Conservation (phyloP, 2,113 vertebrate genomes). For the Nothoprocta perdicaria region DNA sequence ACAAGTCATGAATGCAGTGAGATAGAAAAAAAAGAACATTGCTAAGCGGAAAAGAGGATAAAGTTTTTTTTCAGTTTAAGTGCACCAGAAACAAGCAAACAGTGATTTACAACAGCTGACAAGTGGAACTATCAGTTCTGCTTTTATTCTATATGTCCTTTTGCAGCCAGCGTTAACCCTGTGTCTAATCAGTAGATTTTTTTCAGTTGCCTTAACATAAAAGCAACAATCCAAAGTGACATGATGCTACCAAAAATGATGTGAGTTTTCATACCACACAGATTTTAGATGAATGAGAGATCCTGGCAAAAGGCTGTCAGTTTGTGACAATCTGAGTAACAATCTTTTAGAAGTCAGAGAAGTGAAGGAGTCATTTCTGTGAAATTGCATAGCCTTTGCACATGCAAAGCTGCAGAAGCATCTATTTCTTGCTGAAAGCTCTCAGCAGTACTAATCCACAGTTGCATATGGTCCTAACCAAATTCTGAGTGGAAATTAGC, state of each 20-base stretch:
- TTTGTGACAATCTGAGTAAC: not conserved
- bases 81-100: not conserved
- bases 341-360: not conserved
- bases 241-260: not conserved
- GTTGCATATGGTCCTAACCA: not conserved
- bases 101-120: not conserved
- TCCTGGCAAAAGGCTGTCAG: not conserved
- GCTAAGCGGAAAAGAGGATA: not conserved
- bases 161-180: not conserved
- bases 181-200: not conserved
- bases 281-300: not conserved
- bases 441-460: not conserved
- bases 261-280: not conserved
- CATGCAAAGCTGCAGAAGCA: not conserved
- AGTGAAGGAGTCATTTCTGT: not conserved
- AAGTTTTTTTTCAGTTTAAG: not conserved
- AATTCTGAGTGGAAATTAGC: not conserved
- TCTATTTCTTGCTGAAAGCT: not conserved
- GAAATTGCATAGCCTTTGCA: not conserved
- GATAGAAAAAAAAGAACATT: not conserved
- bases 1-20: not conserved
- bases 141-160: not conserved
- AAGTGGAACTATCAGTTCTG: not conserved
- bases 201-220: not conserved
- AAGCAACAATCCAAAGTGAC: not conserved